Evolutionary conservation across 2,888 invertebrate species (phyloP).

Genomic region (Tipula confusa): DNA sequence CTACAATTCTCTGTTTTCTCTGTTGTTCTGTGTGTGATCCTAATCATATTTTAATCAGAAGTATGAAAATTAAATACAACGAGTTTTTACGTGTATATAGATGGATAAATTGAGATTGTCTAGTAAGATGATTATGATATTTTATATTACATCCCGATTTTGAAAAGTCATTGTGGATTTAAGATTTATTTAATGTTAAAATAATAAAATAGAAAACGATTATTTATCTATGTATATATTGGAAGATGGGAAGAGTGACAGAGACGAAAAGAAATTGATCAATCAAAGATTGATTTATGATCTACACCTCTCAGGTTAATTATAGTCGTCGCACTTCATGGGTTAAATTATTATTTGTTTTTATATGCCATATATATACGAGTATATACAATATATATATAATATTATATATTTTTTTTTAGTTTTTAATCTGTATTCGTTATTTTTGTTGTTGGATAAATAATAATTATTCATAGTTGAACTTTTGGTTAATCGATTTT

Average conservation of each 20-base stretch:
- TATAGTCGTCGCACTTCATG: slow-evolving; percentile 28
- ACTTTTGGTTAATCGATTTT: slow-evolving; percentile 8
- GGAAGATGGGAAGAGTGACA: neutral
- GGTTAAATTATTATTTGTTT: slow-evolving; percentile 29
- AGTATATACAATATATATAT: too few relatives aligned
- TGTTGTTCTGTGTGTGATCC: neutral
- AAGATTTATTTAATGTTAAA: neutral
- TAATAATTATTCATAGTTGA: neutral
- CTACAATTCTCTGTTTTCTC: neutral
- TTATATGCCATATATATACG: neutral
- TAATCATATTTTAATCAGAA: neutral
- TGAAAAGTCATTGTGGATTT: neutral
- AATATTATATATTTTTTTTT: neutral
- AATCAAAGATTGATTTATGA: slow-evolving; percentile 28
- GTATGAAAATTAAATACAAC: neutral
- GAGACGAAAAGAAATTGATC: neutral
- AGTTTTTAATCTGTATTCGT: neutral
- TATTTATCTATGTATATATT: neutral
- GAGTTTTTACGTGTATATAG: neutral
- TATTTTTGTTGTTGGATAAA: neutral
- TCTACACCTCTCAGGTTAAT: slow-evolving; percentile 26
- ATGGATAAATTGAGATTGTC: neutral
- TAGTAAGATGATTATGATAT: neutral
- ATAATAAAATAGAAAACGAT: neutral
- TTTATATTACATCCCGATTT: neutral